Percentiles rank a stretch among this genome's conserved stretches.
These are phyloP conservation scores for Eucera pruinosa DNA, from an alignment of 2,888 invertebrate species.

Conservation along the genomic window DNA sequence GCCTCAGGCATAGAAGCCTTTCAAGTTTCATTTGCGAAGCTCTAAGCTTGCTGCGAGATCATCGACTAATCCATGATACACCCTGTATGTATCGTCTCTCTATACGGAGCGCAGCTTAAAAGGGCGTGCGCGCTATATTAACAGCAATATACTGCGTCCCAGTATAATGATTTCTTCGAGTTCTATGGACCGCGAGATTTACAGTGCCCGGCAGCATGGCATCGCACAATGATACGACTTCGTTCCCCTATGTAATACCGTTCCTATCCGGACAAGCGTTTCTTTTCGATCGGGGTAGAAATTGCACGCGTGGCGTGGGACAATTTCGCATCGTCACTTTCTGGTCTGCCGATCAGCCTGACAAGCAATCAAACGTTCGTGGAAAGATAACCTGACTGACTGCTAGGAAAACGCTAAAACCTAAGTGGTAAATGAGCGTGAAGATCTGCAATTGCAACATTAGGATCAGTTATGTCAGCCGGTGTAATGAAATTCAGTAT, in stretches of 20 bases:
- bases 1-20: slow-evolving; percentile 1
- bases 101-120: slow-evolving; percentile 57
- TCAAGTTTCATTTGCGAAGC: slow-evolving; percentile 11
- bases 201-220: slow-evolving; percentile 70
- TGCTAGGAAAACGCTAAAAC: slow-evolving; percentile 9
- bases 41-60: slow-evolving; percentile 23
- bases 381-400: slow-evolving; percentile 11
- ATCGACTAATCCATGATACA: slow-evolving; percentile 35
- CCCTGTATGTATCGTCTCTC: slow-evolving; percentile 16
- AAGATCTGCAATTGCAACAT: neutral
- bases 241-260: slow-evolving; percentile 58
- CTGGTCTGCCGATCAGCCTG: slow-evolving; percentile 17
- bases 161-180: slow-evolving; percentile 77
- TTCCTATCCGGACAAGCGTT: slow-evolving; percentile 38
- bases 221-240: slow-evolving; percentile 69
- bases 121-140: slow-evolving; percentile 71
- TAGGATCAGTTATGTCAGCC: neutral
- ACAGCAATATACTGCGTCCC: slow-evolving; percentile 69
- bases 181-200: slow-evolving; percentile 72
- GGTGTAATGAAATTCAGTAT: neutral
- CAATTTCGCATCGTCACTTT: slow-evolving; percentile 41
- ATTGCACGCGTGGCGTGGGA: slow-evolving; percentile 33
- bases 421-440: slow-evolving; percentile 14
- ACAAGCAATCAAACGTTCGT: slow-evolving; percentile 30
- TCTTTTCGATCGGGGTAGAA: slow-evolving; percentile 36